phyloP scores from a whole-genome alignment of 2,888 invertebrate species.

The Drosophila mimica region DNA sequence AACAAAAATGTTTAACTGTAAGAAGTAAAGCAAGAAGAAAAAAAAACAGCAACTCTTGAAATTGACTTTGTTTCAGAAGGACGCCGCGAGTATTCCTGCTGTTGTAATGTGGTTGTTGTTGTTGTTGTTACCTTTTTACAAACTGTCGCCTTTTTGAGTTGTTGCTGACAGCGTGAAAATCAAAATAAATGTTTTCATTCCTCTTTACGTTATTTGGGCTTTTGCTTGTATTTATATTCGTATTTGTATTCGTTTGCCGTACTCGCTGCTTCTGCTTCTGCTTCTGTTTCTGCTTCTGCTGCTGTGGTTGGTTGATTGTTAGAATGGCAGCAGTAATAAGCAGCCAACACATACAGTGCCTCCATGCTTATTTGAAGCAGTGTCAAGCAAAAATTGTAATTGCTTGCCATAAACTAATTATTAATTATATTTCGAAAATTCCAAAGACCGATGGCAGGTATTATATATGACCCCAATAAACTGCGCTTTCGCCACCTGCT shows the following conservation, averaged over 20 bases:
- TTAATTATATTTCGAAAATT: too few relatives aligned
- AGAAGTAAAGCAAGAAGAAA: slow-evolving; percentile 37
- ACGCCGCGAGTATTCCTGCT: slow-evolving; percentile 34
- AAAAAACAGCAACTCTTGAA: slow-evolving; percentile 55
- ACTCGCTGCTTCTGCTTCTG: not conserved
- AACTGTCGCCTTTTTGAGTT: slow-evolving; percentile 81
- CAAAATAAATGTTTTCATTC: slow-evolving; percentile 75
- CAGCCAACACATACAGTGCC: too few relatives aligned
- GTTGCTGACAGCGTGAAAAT: slow-evolving; percentile 79
- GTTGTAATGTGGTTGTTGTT: slow-evolving; percentile 34
- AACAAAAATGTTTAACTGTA: slow-evolving; percentile 71
- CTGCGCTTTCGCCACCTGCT: too few relatives aligned
- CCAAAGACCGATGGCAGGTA: too few relatives aligned
- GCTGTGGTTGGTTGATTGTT: slow-evolving; percentile 9
- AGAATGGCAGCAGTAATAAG: slow-evolving; percentile 13
- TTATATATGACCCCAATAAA: too few relatives aligned
- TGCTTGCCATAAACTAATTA: too few relatives aligned
- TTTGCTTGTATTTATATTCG: slow-evolving; percentile 1
- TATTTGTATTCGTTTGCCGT: not conserved
- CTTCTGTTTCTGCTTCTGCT: not conserved
- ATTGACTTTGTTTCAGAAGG: slow-evolving; percentile 61
- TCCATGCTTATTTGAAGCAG: too few relatives aligned
- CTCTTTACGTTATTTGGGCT: slow-evolving; percentile 27
- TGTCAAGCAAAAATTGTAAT: too few relatives aligned
- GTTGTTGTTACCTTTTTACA: slow-evolving; percentile 66